These are phyloP conservation scores for Acipenser transmontanus DNA, from an alignment of 2,797 vertebrate species.

Conservation along the genomic window DNA sequence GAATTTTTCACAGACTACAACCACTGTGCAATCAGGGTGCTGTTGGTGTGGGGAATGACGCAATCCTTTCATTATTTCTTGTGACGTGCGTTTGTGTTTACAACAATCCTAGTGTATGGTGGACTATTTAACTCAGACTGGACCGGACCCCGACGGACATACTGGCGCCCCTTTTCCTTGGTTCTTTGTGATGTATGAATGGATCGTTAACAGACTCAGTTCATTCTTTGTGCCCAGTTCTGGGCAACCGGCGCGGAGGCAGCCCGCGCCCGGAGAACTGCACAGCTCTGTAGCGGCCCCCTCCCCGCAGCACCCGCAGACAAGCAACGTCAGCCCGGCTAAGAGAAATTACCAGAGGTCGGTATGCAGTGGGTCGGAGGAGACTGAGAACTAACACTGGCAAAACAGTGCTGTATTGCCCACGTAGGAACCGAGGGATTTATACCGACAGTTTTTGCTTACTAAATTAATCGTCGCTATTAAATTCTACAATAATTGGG, in stretches of 20 bases:
- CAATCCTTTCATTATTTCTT: too few species aligned
- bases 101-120: too few species aligned
- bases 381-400: background rate
- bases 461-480: too few species aligned
- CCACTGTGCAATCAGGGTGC: too few species aligned
- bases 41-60: too few species aligned
- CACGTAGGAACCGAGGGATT: too few species aligned
- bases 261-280: slow-evolving; percentile 38
- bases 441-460: too few species aligned
- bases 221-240: slow-evolving; percentile 64
- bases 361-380: slow-evolving; percentile 3
- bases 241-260: slow-evolving; percentile 41
- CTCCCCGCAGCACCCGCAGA: slow-evolving; percentile 30
- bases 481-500: too few species aligned
- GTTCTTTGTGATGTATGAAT: slow-evolving; percentile 75
- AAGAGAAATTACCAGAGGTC: slow-evolving; percentile 70
- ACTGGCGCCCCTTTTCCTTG: slow-evolving; percentile 41
- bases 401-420: background rate
- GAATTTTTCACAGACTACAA: too few species aligned
- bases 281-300: slow-evolving; percentile 29
- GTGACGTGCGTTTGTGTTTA: too few species aligned
- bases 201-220: slow-evolving; percentile 71
- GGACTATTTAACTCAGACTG: too few species aligned
- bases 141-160: slow-evolving; percentile 56
- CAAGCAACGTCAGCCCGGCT: slow-evolving; percentile 46